These are phyloP conservation scores for Ridgeia piscesae DNA, from an alignment of 1,140 invertebrate genomes.

Conservation along the genomic window DNA sequence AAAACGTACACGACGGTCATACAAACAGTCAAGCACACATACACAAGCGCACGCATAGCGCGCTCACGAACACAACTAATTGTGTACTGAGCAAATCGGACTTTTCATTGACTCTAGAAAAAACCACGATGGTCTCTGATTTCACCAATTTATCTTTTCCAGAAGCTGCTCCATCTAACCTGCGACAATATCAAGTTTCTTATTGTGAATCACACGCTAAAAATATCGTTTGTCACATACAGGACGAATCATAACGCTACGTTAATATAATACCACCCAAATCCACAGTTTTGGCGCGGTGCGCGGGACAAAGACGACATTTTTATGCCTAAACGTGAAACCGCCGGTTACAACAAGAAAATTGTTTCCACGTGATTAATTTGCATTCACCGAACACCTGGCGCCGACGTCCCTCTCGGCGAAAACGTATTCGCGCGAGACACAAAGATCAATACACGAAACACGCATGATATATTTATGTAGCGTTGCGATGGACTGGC, in stretches of 20 bases:
- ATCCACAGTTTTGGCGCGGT: not conserved
- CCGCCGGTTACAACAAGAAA: not conserved
- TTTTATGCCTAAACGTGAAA: not conserved
- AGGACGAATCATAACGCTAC: not conserved
- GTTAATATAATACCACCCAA: not conserved
- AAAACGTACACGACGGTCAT: not conserved
- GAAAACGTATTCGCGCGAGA: slow-evolving; percentile 3
- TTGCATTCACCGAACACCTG: not conserved
- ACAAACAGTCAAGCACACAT: not conserved
- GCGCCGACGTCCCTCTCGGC: not conserved
- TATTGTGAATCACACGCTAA: not conserved
- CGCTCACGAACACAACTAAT: not conserved
- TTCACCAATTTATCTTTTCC: too few species aligned
- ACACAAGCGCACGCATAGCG: not conserved
- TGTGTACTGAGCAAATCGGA: too few species aligned
- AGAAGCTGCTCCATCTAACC: not conserved
- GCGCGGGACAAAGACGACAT: not conserved
- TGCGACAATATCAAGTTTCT: not conserved
- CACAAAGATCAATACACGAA: not conserved
- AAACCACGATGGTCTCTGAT: too few species aligned
- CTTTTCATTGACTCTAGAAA: too few species aligned
- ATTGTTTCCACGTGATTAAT: not conserved
- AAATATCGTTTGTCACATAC: not conserved
- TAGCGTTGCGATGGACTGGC: not conserved
- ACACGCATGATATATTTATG: not conserved